Evolutionary conservation across 2,797 vertebrate species (phyloP).

Genomic region (Melopsittacus undulatus): DNA sequence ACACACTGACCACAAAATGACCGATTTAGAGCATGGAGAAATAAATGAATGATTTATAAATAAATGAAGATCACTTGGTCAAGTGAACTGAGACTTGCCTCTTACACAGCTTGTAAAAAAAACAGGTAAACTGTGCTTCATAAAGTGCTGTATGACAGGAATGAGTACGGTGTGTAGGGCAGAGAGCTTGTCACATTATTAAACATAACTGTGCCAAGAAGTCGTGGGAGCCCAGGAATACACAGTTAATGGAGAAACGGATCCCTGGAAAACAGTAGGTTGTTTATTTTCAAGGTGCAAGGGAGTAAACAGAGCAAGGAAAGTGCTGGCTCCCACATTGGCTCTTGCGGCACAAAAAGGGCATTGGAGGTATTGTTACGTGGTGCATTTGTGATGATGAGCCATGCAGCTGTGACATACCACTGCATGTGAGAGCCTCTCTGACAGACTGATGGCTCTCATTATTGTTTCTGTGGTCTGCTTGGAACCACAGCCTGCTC

Average conservation of each 20-base stretch:
- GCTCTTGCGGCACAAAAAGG: neutral
- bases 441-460: neutral
- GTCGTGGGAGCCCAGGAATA: neutral
- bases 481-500: neutral
- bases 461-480: neutral
- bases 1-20: neutral
- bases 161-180: neutral
- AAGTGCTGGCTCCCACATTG: neutral
- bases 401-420: rapidly evolving
- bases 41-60: neutral
- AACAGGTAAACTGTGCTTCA: neutral
- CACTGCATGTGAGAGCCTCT: rapidly evolving
- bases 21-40: neutral
- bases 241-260: rapidly evolving
- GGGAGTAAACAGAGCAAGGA: neutral
- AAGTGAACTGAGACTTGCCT: neutral
- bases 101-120: neutral
- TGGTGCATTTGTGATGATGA: neutral
- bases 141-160: neutral
- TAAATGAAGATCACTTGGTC: neutral
- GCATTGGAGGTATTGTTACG: neutral
- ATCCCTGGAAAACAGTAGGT: neutral
- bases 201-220: neutral
- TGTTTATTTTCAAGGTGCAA: neutral
- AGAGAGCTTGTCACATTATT: neutral